phyloP scores from a whole-genome alignment of 2,888 invertebrate species.

The Drosophila niveifrons region DNA sequence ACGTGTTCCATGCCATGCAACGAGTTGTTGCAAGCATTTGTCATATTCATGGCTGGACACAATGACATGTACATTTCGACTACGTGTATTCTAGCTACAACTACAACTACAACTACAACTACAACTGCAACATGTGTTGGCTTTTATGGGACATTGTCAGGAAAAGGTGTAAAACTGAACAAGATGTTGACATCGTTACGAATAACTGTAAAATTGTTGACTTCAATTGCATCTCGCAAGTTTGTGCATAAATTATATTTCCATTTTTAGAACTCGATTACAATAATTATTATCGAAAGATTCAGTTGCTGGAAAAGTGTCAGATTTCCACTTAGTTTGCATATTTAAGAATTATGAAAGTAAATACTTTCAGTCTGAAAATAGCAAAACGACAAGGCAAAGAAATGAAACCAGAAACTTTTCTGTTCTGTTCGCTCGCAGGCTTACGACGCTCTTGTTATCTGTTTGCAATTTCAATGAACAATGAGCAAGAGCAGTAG shows the following conservation, averaged over 20 bases:
- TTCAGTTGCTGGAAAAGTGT: background rate
- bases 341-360: constrained; percentile 16
- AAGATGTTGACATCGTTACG: constrained; percentile 29
- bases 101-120: background rate
- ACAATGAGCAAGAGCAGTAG: constrained; percentile 1
- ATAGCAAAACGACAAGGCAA: constrained; percentile 11
- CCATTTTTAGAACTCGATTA: background rate
- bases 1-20: constrained; percentile 29
- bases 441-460: constrained; percentile 28
- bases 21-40: constrained; percentile 10
- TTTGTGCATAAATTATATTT: constrained; percentile 1
- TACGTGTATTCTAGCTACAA: background rate
- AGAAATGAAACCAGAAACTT: constrained; percentile 32
- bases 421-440: constrained; percentile 12
- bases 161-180: constrained; percentile 35
- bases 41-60: constrained; percentile 24
- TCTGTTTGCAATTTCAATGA: constrained; percentile 31
- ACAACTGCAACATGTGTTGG: constrained; percentile 45
- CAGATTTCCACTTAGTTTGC: constrained; percentile 1
- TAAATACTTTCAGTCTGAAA: constrained; percentile 20
- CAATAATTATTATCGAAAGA: constrained; percentile 5
- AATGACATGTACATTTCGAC: background rate
- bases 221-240: background rate
- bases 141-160: constrained; percentile 54
- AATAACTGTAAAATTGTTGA: background rate